Base-by-base conservation (phyloP, 2,797 vertebrate genomes). In the Chromobotia macracanthus region DNA sequence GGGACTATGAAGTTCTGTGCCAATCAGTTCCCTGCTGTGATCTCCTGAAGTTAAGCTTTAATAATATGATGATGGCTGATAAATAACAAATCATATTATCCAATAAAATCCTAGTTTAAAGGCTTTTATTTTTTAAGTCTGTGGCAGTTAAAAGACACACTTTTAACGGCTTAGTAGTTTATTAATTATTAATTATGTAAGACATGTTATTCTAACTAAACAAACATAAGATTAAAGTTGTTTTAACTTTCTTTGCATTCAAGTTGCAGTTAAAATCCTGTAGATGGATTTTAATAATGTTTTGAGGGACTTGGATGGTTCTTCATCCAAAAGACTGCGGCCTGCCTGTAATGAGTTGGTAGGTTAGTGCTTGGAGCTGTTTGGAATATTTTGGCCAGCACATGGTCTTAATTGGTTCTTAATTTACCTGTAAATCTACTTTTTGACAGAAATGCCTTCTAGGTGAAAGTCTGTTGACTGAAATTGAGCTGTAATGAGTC, bases 401-500 rank as follows among this genome's bases (percentile, higher is more conserved):
- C 55, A 51, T 15, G 1, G 18, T 23, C 19, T 60, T 75, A 86
- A 82, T 86, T 74, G 71, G 71, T 56, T 25, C 25, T 61, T 31
- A 61, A 28, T 61, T 85, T 82, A 80, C 63, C 64, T 76, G 48
- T 73, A 76, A 55, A 63, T 64, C 71, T 41, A 53, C 68, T 58
- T 64, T 70, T 66, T 75, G 75, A 81, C 75, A 75, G 69, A 53
- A 63, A 56, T 56, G 53, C 75, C 72, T 81, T 80, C 64, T 41
- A 75, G 69, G 73, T 73, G 60, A 76, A 73, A 69, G 35, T 31
- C 53, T 58, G 56, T 58, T 53, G 41, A 15, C 56, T 55, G 58
- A 61, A 66, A 80, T 72, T 38, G 60, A 80, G 78, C 80, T 75
- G 78, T 75, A 46, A 76, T 58, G 65, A 65, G 67, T 25, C 70